phyloP scores from a whole-genome alignment of 2,113 vertebrate species.

The Sminthopsis crassicaudata region DNA sequence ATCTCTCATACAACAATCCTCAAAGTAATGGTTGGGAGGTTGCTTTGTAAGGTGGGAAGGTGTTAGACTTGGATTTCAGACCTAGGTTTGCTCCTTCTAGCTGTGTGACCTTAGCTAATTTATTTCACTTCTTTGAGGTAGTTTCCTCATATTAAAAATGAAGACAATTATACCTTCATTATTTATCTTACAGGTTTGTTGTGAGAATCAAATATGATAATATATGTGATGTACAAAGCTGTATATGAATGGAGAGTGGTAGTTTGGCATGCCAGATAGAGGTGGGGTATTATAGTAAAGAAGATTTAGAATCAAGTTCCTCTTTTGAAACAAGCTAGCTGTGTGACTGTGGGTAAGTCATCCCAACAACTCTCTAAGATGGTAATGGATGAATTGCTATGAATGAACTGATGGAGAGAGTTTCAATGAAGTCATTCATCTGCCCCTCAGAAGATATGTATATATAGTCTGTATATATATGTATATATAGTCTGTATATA shows the following conservation, averaged over 20 bases:
- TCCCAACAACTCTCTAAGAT: neutral
- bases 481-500: no score
- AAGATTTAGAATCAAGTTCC: neutral
- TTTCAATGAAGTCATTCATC: neutral
- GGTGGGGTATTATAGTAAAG: neutral
- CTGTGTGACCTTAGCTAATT: neutral
- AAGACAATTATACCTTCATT: neutral
- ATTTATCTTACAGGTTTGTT: neutral
- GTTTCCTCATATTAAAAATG: neutral
- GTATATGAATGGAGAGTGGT: neutral
- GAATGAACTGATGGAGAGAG: neutral
- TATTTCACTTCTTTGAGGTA: neutral
- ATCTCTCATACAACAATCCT: neutral
- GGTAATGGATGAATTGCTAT: neutral
- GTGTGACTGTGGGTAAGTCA: neutral
- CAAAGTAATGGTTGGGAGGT: neutral
- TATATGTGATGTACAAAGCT: neutral
- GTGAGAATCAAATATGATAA: neutral
- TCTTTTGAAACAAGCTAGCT: neutral
- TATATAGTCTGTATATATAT: no score
- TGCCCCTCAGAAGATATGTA: neutral
- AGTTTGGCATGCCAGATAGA: neutral
- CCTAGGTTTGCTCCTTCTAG: neutral
- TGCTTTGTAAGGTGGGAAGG: neutral
- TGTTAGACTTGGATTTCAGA: neutral